These are phyloP conservation scores for Platalea minor DNA, from an alignment of 2,797 vertebrate species.

Conservation along the genomic window DNA sequence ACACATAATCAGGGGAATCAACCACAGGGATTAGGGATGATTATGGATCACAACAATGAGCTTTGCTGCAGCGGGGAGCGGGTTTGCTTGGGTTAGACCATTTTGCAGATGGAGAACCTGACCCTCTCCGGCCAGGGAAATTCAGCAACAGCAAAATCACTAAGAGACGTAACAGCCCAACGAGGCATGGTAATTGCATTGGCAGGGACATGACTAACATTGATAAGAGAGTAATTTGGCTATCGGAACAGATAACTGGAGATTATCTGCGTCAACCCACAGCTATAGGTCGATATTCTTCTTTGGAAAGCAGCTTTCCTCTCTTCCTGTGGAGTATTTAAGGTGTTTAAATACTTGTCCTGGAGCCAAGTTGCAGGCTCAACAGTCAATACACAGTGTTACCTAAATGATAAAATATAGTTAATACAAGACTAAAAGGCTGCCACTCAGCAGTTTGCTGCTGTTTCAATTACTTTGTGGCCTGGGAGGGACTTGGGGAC, in stretches of 20 bases:
- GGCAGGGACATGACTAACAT: neutral
- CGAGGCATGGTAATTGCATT: neutral
- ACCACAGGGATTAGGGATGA: neutral
- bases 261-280: neutral
- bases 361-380: neutral
- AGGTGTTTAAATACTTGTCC: neutral
- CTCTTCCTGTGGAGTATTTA: neutral
- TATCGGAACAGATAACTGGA: neutral
- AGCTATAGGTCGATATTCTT: neutral
- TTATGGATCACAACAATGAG: neutral
- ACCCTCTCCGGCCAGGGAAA: neutral
- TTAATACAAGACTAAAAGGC: neutral
- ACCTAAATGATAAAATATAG: neutral
- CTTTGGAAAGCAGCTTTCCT: slow-evolving; percentile 16
- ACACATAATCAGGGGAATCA: neutral
- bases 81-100: neutral
- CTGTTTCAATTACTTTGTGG: neutral
- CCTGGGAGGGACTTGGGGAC: neutral
- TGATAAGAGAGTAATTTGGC: neutral
- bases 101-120: neutral
- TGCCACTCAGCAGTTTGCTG: neutral
- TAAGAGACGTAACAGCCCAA: neutral
- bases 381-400: neutral
- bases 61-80: neutral
- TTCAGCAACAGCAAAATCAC: neutral